Percentiles rank a stretch among this genome's conserved stretches.
phyloP scores from a whole-genome alignment of 2,113 vertebrate genomes.

The Rhinichthys klamathensis region DNA sequence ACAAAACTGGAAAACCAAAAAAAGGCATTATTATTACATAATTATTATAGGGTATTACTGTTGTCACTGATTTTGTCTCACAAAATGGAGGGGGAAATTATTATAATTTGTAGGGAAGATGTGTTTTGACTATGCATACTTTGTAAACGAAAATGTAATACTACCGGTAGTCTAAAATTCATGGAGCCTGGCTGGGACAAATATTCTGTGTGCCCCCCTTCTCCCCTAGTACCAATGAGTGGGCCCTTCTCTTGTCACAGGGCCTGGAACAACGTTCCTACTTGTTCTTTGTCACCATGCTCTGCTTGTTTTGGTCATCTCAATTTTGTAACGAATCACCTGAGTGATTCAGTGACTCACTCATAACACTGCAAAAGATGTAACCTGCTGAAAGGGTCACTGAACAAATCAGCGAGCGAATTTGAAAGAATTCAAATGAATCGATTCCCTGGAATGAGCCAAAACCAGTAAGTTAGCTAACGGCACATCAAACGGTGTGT shows the following conservation, averaged over 20 bases:
- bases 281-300: not conserved
- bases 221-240: not conserved
- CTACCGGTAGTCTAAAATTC: not conserved
- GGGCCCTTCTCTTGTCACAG: not conserved
- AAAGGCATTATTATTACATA: not conserved
- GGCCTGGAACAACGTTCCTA: not conserved
- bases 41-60: not conserved
- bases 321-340: not conserved
- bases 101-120: not conserved
- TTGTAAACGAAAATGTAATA: not conserved
- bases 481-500: not conserved
- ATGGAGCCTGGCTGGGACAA: not conserved
- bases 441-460: not conserved
- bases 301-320: not conserved
- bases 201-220: not conserved
- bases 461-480: not conserved
- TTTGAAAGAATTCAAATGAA: conserved; percentile 6
- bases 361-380: not conserved
- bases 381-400: conserved; percentile 5
- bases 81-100: not conserved
- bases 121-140: not conserved
- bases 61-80: not conserved
- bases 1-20: not conserved
- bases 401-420: not conserved
- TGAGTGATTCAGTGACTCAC: not conserved